Evolutionary conservation across 2,888 invertebrate genomes (phyloP), one percentile per base, ranked within the genome.

Genomic region (Sesamia inferens): DNA sequence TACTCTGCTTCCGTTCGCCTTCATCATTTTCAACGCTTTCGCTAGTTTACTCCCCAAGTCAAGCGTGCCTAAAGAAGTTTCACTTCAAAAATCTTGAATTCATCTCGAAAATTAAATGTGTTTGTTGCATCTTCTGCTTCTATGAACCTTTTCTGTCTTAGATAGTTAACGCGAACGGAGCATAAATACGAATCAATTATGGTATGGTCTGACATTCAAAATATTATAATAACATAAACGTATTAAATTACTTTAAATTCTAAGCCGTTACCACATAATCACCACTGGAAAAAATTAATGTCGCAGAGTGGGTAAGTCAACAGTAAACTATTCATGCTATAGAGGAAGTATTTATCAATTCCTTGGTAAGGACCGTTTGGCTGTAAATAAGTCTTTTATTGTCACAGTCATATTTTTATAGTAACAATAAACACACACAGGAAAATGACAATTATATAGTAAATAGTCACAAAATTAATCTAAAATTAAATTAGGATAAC

Each of bases 401-500:
- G 3, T 31, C 3, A 31, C 3, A 31, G 3, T 71, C 3, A 47
- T 22, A 47, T 39, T 39, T 10, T 70, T 11, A 31, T 11, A 51
- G 59, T 22, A 78, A 5, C 51, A 65, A 74, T 67, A 54, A 72
- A 78, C 16, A 82, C 51, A 64, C 51, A 74, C 22, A 19, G 19
- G 61, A 57, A 62, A 69, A 55, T 61, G 2, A 48, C 61, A 61
- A 22, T 24, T n/a, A 42, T 73, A 68, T 68, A 68, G 16, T 58
- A 31, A 47, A 71, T 70, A 22, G 11, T 63, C 44, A 80, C 69
- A 76, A 71, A 69, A 68, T 61, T 31, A 68, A 71, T 68, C 16
- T 47, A 59, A 58, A 73, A n/a, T 83, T 58, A 55, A 68, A 70
- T 65, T 57, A 70, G 55, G 31, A 44, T 73, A 61, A 65, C 78